Conservation (phyloP, 2,888 invertebrate genomes). For the Linyphia triangularis region DNA sequence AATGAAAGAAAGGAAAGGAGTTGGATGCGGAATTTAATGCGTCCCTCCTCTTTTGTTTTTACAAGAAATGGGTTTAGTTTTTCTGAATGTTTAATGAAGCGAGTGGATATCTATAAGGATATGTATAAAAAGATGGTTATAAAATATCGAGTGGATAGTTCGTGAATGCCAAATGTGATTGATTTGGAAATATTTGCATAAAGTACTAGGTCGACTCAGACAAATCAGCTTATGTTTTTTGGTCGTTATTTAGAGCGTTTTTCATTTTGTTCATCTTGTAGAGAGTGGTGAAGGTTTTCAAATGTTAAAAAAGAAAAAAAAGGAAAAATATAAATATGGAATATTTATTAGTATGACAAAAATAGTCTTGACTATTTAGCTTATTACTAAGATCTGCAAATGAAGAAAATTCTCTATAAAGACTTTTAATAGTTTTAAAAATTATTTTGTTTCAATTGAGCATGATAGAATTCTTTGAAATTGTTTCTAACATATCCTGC, state of each 20-base stretch:
- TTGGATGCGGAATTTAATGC: background rate
- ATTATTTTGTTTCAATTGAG: no score
- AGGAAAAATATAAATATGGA: no score
- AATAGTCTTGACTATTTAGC: no score
- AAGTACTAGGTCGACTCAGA: background rate
- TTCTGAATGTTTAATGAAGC: conserved; percentile 3
- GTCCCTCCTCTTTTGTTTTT: background rate
- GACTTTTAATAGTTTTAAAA: no score
- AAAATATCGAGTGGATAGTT: background rate
- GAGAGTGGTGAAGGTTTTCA: no score
- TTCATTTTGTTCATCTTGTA: no score
- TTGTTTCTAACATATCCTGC: no score
- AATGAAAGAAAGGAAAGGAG: background rate
- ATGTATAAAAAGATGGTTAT: background rate
- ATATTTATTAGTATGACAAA: no score
- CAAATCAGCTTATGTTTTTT: background rate
- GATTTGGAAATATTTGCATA: background rate
- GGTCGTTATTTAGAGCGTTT: background rate
- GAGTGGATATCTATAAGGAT: background rate
- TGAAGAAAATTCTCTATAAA: no score
- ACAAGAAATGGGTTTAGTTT: background rate
- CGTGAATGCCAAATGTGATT: background rate
- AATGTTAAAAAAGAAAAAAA: no score
- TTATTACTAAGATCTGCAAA: no score
- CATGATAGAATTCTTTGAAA: no score